A percentile compares a stretch with the other conserved stretches of the same genome.
These are phyloP conservation scores for Chrysaora quinquecirrha DNA, from an alignment of 30 jellyfish, hydroid and myxozoan genomes.

Conservation along the genomic window DNA sequence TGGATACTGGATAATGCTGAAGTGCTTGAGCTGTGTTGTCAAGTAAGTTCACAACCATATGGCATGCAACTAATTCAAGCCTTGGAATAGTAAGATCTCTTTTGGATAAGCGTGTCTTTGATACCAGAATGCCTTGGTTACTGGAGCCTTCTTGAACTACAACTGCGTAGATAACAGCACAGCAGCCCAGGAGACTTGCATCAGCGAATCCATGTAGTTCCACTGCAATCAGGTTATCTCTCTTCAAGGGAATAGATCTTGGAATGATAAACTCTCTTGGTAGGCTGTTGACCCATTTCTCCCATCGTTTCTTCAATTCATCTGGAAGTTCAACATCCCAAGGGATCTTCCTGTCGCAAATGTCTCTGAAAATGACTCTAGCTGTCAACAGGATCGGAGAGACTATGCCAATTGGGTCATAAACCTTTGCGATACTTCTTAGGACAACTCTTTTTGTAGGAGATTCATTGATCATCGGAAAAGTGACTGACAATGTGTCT, in stretches of 20 bases:
- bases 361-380: conserved; percentile 44
- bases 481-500: conserved; percentile 50
- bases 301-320: conserved; percentile 50
- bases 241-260: conserved; percentile 51
- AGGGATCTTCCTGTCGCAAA: conserved; percentile 61
- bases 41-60: conserved; percentile 56
- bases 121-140: conserved; percentile 43
- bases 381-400: conserved; percentile 52
- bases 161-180: conserved; percentile 62
- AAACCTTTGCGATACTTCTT: conserved; percentile 42
- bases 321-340: conserved; percentile 71
- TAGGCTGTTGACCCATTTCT: conserved; percentile 25
- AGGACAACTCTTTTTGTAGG: conserved; percentile 47
- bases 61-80: no score
- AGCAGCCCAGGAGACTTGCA: conserved; percentile 74
- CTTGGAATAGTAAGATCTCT: conserved; percentile 42
- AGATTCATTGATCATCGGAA: conserved; percentile 19
- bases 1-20: no score
- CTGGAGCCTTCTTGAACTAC: conserved; percentile 44
- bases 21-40: conserved; percentile 32
- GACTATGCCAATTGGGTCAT: conserved; percentile 70
- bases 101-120: conserved; percentile 69
- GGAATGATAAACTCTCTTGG: conserved; percentile 58
- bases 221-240: conserved; percentile 12
- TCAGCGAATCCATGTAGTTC: conserved; percentile 79